Evolutionary conservation across 2,888 invertebrate genomes (phyloP), one percentile per base, ranked within the genome.

Genomic region (Augiades crinisus): DNA sequence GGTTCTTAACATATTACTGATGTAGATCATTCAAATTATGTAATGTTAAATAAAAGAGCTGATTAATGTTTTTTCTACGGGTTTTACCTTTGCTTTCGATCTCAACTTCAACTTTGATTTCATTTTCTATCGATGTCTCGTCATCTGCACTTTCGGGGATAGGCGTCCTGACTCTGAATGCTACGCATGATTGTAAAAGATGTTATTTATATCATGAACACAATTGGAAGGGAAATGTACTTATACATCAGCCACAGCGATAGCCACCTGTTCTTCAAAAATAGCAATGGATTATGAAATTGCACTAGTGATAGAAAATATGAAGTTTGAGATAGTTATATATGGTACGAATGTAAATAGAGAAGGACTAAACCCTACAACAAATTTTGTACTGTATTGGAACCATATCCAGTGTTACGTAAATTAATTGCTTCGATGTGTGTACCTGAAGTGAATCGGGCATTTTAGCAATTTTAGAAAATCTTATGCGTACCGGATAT

Each of bases 91-190:
- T 79, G 19, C 78, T 78, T 72, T 90, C 89, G 36, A 89, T 78
- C 30, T 90, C 83, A 5, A 80, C 88, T 69, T 81, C 81, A 2
- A 85, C 80, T 77, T 78, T 72, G 31, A 84, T 74, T 68, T 87
- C 81, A 43, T 78, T 77, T 10, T 78, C 64, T 72, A 81, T 67
- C 13, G 75, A 56, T 17, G 63, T 73, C 58, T 91, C 90, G 49
- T 91, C 92, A 27, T 87, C 85, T 0, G 91, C 82, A 17, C 81
- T 89, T 67, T 93, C 92, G 12, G 89, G 91, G 12, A 92, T 92
- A 0, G 93, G 92, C 3, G 92, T 91, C 52, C 91, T 85, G 34
- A 88, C 73, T n/a, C 90, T 81, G 78, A 91, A 87, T 55, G 67
- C 86, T 85, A 52, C 22, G 45, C 16, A 34, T 47, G 40, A 47